Evolutionary conservation across 2,113 vertebrate species (phyloP).

Genomic region (Pachycephala philippinensis): DNA sequence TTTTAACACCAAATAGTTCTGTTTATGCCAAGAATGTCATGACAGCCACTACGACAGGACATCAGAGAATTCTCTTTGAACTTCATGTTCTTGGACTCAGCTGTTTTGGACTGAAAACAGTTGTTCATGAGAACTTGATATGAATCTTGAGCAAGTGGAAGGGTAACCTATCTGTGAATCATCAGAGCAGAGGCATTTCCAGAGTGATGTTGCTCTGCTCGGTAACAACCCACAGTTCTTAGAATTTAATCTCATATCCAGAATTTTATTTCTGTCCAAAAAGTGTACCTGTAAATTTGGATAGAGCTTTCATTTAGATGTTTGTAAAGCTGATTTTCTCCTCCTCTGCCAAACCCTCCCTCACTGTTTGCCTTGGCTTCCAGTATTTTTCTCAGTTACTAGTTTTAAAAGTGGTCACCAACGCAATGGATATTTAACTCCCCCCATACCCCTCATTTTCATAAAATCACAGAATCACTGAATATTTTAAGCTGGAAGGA

Average conservation of each 20-base stretch:
- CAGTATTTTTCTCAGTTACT: not conserved
- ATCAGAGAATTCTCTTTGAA: not conserved
- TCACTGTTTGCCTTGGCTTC: not conserved
- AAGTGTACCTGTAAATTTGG: not conserved
- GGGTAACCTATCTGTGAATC: not conserved
- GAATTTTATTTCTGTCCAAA: not conserved
- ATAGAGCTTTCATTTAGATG: not conserved
- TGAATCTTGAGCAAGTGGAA: not conserved
- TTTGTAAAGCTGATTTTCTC: not conserved
- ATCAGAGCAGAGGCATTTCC: not conserved
- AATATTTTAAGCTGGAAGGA: not conserved
- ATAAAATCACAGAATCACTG: not conserved
- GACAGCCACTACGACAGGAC: not conserved
- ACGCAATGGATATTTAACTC: not conserved
- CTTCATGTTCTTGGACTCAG: not conserved
- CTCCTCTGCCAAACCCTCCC: not conserved
- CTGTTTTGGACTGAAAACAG: not conserved
- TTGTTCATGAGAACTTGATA: not conserved
- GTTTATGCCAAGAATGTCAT: accelerated
- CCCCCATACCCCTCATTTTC: accelerated
- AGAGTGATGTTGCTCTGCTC: accelerated
- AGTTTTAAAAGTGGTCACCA: not conserved
- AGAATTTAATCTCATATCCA: conserved; percentile 29
- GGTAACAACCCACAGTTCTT: not conserved
- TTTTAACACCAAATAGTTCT: not conserved